Conservation (phyloP, 2,113 vertebrate species). For the Rhabdomys dilectus region DNA sequence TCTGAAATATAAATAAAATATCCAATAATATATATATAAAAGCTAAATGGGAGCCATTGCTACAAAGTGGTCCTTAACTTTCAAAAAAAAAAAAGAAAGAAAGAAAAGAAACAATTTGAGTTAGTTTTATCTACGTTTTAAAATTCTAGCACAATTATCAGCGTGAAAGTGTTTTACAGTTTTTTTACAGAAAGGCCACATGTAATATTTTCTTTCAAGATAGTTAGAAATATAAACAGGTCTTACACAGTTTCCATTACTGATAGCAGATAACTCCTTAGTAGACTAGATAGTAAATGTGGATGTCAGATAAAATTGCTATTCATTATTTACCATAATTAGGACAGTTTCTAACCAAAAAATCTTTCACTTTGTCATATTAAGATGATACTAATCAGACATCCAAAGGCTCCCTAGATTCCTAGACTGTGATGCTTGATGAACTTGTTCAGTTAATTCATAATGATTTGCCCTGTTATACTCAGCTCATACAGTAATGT, state of each 20-base stretch:
- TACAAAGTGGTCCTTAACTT: no score
- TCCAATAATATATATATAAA: no score
- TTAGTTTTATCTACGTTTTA: slow-evolving; percentile 21
- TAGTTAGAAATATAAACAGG: slow-evolving; percentile 19
- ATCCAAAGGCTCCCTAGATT: neutral
- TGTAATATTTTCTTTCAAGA: neutral
- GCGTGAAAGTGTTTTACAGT: neutral
- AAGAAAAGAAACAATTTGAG: neutral
- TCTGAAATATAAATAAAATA: no score
- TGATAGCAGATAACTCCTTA: neutral
- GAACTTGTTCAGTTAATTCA: neutral
- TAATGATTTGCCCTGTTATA: neutral
- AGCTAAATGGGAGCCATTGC: no score
- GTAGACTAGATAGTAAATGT: neutral
- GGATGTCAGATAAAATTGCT: neutral
- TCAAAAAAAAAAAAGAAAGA: no score
- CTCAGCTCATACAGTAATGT: neutral
- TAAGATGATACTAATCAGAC: neutral
- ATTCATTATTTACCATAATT: neutral
- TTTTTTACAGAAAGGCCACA: neutral
- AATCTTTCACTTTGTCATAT: neutral
- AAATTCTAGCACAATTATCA: neutral
- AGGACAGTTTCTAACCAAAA: neutral
- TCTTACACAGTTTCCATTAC: neutral
- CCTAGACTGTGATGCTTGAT: neutral